Evolutionary conservation across 2,888 invertebrate species (phyloP), one percentile per base, ranked within the genome.

Genomic region (Nesidiocoris tenuis): DNA sequence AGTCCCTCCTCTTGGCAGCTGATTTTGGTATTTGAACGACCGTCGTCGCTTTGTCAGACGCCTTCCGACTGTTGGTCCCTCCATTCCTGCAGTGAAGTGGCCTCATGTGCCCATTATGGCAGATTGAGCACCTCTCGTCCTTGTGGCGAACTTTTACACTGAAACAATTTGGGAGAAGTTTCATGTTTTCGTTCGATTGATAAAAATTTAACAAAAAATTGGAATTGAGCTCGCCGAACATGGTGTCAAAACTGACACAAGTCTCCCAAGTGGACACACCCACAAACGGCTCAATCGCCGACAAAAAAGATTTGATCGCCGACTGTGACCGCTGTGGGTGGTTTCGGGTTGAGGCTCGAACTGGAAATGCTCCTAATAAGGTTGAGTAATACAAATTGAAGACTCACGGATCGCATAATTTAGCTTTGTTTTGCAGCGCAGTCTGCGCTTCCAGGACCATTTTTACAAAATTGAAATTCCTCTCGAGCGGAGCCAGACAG

Each of bases 401-500:
- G 16, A 67, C 67, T 67, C 16, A 67, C 67, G 23, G 18, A 2
- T 67, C 67, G 19, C 22, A n/a, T n/a, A 55, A 21, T 54, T 63
- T 63, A 1, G 54, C 39, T 22, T 61, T 59, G 39, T 72, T 74
- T 57, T 77, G 77, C 19, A 79, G 65, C 2, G 68, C 67, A n/a
- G 61, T 68, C 56, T 79, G 77, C 9, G 79, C 78, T n/a, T 74
- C 66, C 12, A 78, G 59, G 9, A 79, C 79, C 65, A 61, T 76
- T 54, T 64, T 77, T 63, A 79, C 75, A 23, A 79, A 79, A n/a
- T 77, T 76, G 63, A 77, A 78, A 39, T 72, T 76, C n/a, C 66
- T 72, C 19, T 79, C 77, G 9, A 79, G 65, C 18, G 67, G 21
- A 25, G 25, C 55, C 61, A 76, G 55, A 67, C 79, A 79, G 21